Percentiles rank a stretch among this genome's conserved stretches.
These are phyloP conservation scores for Campopleginae sp. DNA, from an alignment of 2,888 invertebrate genomes.

Conservation along the genomic window DNA sequence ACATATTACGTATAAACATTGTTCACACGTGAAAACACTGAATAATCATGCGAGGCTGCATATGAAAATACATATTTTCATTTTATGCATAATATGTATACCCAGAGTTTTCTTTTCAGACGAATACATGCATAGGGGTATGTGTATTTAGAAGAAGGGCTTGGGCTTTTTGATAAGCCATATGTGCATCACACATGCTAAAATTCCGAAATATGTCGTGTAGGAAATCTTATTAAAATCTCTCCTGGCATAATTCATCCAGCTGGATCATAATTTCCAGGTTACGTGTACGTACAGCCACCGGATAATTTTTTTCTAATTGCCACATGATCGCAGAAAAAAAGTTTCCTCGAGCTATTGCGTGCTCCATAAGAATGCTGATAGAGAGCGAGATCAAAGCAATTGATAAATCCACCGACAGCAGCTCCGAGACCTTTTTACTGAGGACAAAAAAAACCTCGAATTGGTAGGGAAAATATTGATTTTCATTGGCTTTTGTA, in stretches of 20 bases:
- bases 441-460: not conserved
- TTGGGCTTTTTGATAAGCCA: not conserved
- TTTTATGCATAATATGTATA: not conserved
- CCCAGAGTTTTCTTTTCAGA: not conserved
- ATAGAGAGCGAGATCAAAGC: constrained; percentile 1
- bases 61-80: constrained; percentile 22
- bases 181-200: constrained; percentile 16
- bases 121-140: not conserved
- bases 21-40: constrained; percentile 36
- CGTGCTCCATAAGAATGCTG: not conserved
- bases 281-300: constrained; percentile 21
- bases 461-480: not conserved
- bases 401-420: constrained; percentile 14
- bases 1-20: constrained; percentile 23
- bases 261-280: constrained; percentile 36
- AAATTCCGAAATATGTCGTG: constrained; percentile 34
- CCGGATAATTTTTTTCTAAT: constrained; percentile 21
- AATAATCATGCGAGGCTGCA: constrained; percentile 33
- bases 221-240: constrained; percentile 38
- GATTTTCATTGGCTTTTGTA: not conserved
- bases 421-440: constrained; percentile 1
- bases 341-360: constrained; percentile 18
- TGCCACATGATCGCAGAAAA: constrained; percentile 22
- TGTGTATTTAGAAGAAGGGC: constrained; percentile 1
- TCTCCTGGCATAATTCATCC: not conserved